Evolutionary conservation across 2,888 invertebrate species (phyloP).

Genomic region (Acrocyrtus sp.): DNA sequence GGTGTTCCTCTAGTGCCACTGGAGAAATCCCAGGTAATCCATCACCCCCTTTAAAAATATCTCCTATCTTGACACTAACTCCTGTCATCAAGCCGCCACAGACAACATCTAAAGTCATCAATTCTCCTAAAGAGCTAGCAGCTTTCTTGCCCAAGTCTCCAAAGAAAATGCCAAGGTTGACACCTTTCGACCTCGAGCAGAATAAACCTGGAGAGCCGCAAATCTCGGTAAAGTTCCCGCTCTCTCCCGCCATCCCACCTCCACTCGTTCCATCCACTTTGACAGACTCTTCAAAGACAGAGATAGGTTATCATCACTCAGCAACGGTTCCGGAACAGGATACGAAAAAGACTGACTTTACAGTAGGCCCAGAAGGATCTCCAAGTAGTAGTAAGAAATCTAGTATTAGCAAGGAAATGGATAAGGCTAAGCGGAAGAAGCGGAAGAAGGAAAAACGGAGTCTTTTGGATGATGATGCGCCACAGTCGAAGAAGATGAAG

Average conservation of each 20-base stretch:
- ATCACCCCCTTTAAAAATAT: neutral
- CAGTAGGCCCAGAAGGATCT: conserved; percentile 38
- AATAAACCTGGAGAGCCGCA: conserved; percentile 4
- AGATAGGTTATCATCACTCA: neutral
- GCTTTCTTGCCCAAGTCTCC: neutral
- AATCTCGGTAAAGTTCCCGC: neutral
- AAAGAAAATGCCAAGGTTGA: conserved; percentile 37
- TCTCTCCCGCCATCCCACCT: neutral
- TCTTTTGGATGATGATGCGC: neutral
- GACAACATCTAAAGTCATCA: too few species aligned
- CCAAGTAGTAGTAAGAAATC: conserved; percentile 15
- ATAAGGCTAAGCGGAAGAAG: conserved; percentile 13
- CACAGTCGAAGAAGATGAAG: conserved; percentile 1
- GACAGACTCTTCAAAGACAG: conserved; percentile 2
- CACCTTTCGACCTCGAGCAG: conserved; percentile 11
- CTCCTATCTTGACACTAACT: neutral
- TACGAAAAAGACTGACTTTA: conserved; percentile 43
- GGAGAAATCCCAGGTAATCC: neutral
- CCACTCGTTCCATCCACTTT: conserved; percentile 4
- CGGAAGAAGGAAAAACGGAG: conserved; percentile 7
- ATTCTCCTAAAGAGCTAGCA: too few species aligned
- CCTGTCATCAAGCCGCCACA: neutral
- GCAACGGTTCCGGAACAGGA: conserved; percentile 13
- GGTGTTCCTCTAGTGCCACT: neutral
- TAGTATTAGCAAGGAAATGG: conserved; percentile 15